Conservation (phyloP, 2,113 vertebrate species). For the Ctenodactylus gundi region DNA sequence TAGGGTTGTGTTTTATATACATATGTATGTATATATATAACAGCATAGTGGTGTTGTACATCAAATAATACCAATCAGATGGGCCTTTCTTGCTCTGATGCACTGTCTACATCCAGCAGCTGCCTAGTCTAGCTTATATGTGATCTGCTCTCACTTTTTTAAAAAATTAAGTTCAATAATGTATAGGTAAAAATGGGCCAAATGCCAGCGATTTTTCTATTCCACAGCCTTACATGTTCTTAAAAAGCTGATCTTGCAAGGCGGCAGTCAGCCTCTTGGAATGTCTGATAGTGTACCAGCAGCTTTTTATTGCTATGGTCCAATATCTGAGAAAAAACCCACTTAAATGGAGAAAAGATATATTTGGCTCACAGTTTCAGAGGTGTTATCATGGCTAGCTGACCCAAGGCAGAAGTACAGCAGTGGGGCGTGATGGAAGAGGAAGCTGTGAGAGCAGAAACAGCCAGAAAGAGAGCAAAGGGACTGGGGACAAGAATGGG, state of each 20-base stretch:
- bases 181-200: background rate
- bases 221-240: accelerated
- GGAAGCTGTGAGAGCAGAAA: background rate
- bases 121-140: background rate
- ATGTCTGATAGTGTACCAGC: background rate
- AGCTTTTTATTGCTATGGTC: background rate
- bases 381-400: background rate
- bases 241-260: background rate
- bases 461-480: background rate
- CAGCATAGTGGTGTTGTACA: accelerated
- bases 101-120: accelerated
- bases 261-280: background rate
- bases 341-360: background rate
- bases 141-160: background rate
- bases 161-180: background rate
- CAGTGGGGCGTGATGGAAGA: background rate
- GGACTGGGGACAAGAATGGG: background rate
- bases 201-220: background rate
- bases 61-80: too few relatives aligned
- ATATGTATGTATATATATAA: accelerated
- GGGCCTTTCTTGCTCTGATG: background rate
- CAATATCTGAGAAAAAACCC: background rate
- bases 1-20: too few relatives aligned
- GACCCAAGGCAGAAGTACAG: background rate
- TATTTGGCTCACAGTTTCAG: background rate